Percentiles rank a stretch among this genome's conserved stretches.
Evolutionary conservation across 2,888 invertebrate species (phyloP).

Genomic region (Volucella zonaria): DNA sequence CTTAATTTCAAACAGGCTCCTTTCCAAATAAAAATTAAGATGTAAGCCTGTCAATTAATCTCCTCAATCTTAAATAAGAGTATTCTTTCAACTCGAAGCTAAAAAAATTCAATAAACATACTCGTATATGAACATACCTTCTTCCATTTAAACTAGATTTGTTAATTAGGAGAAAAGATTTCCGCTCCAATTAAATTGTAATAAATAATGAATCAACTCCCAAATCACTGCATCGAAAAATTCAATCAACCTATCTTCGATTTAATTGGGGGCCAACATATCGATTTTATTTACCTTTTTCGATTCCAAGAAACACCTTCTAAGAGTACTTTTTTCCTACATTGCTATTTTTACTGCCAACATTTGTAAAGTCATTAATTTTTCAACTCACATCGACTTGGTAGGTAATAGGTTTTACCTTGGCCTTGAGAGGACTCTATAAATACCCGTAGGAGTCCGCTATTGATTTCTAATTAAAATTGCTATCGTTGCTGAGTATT

Average conservation of each 20-base stretch:
- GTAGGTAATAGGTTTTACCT: slow-evolving; percentile 9
- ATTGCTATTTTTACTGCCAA: neutral
- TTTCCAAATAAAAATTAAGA: too few species aligned
- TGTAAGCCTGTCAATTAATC: too few species aligned
- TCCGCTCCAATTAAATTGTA: neutral
- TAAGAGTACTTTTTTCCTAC: neutral
- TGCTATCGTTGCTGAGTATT: neutral
- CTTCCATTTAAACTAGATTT: too few species aligned
- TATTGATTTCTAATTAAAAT: slow-evolving; percentile 34
- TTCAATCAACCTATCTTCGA: slow-evolving; percentile 22
- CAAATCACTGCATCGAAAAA: neutral
- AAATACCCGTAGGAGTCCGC: neutral
- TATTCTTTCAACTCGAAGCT: too few species aligned
- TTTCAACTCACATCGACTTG: slow-evolving; percentile 6
- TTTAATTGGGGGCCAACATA: slow-evolving; percentile 16
- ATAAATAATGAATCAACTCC: neutral
- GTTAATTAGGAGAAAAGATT: neutral
- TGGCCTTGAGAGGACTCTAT: slow-evolving; percentile 36
- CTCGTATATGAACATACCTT: too few species aligned
- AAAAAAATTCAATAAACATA: too few species aligned
- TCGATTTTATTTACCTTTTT: slow-evolving; percentile 10
- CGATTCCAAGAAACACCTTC: neutral
- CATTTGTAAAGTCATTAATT: slow-evolving; percentile 12
- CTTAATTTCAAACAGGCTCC: too few species aligned
- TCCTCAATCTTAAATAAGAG: too few species aligned